A percentile compares a stretch with the other conserved stretches of the same genome.
Conservation (phyloP, 1,140 invertebrate genomes). For the Drosophila trapezifrons region DNA sequence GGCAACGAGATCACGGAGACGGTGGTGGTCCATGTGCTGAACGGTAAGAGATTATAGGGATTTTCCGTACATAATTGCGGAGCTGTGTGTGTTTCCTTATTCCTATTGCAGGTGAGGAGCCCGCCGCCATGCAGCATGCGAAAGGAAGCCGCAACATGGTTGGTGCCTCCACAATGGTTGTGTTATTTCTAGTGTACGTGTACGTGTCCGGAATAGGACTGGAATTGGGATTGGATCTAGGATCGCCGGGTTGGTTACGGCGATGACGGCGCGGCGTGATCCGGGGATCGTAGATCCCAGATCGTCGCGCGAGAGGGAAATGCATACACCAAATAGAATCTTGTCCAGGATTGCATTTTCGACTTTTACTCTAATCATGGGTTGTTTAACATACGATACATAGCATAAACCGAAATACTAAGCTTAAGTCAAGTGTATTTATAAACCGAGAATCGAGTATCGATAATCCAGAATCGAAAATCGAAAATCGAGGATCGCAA, state of each 20-base stretch:
- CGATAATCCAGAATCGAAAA: conserved; percentile 7
- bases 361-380: conserved; percentile 83
- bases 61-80: neutral
- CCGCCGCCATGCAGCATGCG: conserved; percentile 83
- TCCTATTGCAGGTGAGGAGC: conserved; percentile 70
- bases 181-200: conserved; percentile 73
- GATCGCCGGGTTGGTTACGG: conserved; percentile 10
- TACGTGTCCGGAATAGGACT: conserved; percentile 24
- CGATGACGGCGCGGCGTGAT: conserved; percentile 68
- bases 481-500: neutral
- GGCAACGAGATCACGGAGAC: conserved; percentile 90
- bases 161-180: conserved; percentile 71
- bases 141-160: conserved; percentile 57
- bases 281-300: conserved; percentile 19
- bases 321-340: conserved; percentile 72
- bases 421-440: conserved; percentile 63
- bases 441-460: conserved; percentile 32
- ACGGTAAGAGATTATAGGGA: conserved; percentile 86
- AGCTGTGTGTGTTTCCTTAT: too few relatives aligned
- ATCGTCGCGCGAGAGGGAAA: conserved; percentile 40
- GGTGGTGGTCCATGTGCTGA: conserved; percentile 92
- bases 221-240: conserved; percentile 22
- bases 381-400: conserved; percentile 76
- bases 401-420: conserved; percentile 75
- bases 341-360: conserved; percentile 82